Percentiles rank a stretch among this genome's conserved stretches.
Conservation (phyloP, 1,140 invertebrate species). For the Teleogryllus occipitalis region DNA sequence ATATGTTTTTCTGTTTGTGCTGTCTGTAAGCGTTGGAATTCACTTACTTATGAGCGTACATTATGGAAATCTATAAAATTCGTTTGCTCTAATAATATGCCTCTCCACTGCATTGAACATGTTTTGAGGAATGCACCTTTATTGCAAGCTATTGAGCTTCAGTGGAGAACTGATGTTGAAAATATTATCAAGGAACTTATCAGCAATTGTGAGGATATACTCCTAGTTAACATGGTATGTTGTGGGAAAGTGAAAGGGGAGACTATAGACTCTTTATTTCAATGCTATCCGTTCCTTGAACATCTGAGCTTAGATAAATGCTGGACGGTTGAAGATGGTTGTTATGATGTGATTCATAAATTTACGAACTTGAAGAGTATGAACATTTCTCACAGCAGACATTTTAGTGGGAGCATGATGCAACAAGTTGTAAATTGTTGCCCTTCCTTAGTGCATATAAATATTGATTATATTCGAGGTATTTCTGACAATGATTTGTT, state of each 20-base stretch:
- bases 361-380: conserved; percentile 13
- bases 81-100: not conserved
- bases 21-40: conserved; percentile 19
- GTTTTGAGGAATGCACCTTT: not conserved
- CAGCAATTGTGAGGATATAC: not conserved
- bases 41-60: not conserved
- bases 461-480: conserved; percentile 20
- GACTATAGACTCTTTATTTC: not conserved
- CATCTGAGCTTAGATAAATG: conserved; percentile 19
- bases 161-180: conserved; percentile 13
- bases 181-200: not conserved
- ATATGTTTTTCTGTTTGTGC: conserved; percentile 11
- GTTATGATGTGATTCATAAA: conserved; percentile 10
- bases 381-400: conserved; percentile 6
- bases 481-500: conserved; percentile 20
- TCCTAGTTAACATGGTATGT: not conserved
- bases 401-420: not conserved
- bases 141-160: conserved; percentile 3
- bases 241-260: not conserved
- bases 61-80: conserved; percentile 7
- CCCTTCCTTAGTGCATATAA: conserved; percentile 15
- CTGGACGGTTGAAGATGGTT: conserved; percentile 17
- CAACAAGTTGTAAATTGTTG: conserved; percentile 12
- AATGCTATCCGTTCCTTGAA: conserved; percentile 10
- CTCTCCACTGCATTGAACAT: not conserved